phyloP scores from a whole-genome alignment of 2,888 invertebrate genomes.

The Carabus problematicus region DNA sequence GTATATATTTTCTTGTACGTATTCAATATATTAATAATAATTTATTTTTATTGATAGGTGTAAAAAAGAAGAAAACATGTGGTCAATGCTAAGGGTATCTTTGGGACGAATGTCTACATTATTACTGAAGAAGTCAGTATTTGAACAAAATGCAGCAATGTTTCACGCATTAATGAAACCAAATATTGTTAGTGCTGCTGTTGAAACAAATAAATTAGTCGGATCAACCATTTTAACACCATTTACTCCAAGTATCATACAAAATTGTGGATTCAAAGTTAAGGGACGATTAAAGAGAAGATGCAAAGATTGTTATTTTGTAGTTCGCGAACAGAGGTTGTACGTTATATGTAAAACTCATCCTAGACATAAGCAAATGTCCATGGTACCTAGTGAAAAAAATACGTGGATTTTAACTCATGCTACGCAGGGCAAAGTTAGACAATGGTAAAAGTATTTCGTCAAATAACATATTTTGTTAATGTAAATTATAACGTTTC shows the following conservation, averaged over 20 bases:
- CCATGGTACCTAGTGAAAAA: conserved; percentile 70
- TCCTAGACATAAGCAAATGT: conserved; percentile 84
- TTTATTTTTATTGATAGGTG: too few species aligned
- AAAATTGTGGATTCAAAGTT: conserved; percentile 72
- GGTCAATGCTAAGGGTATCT: conserved; percentile 26
- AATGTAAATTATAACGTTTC: conserved; percentile 9
- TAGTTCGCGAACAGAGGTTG: conserved; percentile 70
- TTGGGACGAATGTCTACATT: conserved; percentile 23
- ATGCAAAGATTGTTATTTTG: conserved; percentile 82
- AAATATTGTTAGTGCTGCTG: conserved; percentile 9
- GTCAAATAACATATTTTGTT: conserved; percentile 27
- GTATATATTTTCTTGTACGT: conserved; percentile 4
- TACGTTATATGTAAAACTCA: conserved; percentile 79
- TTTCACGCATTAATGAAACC: conserved; percentile 32
- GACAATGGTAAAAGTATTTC: conserved; percentile 60
- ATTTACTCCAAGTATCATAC: conserved; percentile 46
- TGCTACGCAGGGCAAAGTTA: conserved; percentile 69
- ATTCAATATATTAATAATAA: not conserved
- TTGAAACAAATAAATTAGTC: not conserved
- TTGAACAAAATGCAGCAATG: conserved; percentile 24
- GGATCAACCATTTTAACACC: conserved; percentile 47
- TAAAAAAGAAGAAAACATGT: conserved; percentile 29
- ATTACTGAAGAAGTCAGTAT: conserved; percentile 20
- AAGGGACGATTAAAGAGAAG: conserved; percentile 72
- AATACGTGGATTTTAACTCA: conserved; percentile 80